These are phyloP conservation scores for Gymnoscopelus braueri DNA, from an alignment of 2,797 vertebrate genomes.

Conservation along the genomic window DNA sequence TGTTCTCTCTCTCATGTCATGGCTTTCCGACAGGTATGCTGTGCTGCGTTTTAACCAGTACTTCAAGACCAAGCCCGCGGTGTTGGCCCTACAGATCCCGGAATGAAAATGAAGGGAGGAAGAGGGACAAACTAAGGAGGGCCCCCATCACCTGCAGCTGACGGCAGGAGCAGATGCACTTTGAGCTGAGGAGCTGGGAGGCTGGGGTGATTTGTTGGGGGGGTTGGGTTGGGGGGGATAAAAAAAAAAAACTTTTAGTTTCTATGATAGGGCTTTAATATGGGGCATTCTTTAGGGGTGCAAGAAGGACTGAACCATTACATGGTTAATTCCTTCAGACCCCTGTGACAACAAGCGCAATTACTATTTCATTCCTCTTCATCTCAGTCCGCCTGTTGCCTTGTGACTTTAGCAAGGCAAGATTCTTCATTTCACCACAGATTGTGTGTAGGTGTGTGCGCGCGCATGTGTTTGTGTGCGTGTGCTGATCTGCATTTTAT, in stretches of 20 bases:
- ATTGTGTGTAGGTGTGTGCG: slow-evolving; percentile 17
- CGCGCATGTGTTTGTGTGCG: slow-evolving; percentile 10
- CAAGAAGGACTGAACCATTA: slow-evolving; percentile 18
- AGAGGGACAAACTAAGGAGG: neutral
- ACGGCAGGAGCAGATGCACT: slow-evolving; percentile 35
- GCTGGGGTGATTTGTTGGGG: slow-evolving; percentile 20
- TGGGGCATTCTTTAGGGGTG: slow-evolving; percentile 29
- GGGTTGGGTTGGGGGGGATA: neutral
- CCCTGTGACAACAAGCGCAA: slow-evolving; percentile 45
- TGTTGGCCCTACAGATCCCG: slow-evolving; percentile 87
- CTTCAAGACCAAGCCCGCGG: slow-evolving; percentile 92
- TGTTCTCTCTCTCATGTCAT: too few relatives aligned
- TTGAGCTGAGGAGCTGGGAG: slow-evolving; percentile 21
- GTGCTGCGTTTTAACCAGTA: slow-evolving; percentile 95
- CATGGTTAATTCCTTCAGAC: slow-evolving; percentile 20
- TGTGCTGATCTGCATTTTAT: slow-evolving; percentile 26
- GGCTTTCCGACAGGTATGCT: slow-evolving; percentile 84
- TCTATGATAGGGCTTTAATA: slow-evolving; percentile 17
- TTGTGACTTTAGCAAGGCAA: slow-evolving; percentile 40
- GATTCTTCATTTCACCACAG: slow-evolving; percentile 17
- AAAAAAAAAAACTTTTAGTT: slow-evolving; percentile 10
- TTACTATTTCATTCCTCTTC: slow-evolving; percentile 59
- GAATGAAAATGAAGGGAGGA: slow-evolving; percentile 75
- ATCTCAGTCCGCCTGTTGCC: slow-evolving; percentile 40
- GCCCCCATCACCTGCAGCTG: slow-evolving; percentile 9